phyloP scores from a whole-genome alignment of 2,113 vertebrate genomes.

The Porphyrio hochstetteri region DNA sequence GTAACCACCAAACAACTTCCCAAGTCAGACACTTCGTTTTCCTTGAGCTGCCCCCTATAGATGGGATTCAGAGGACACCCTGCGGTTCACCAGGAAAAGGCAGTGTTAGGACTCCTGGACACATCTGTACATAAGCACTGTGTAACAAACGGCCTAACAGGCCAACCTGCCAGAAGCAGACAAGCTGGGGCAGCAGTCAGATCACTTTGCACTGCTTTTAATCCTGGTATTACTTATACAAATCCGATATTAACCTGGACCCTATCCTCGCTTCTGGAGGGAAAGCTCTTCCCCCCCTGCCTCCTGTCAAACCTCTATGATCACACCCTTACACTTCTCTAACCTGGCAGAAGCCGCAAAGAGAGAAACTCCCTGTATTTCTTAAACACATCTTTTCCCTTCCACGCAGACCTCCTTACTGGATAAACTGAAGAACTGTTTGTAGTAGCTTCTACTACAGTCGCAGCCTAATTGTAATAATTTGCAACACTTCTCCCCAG shows the following conservation, averaged over 20 bases:
- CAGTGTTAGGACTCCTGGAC: not conserved
- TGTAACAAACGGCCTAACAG: not conserved
- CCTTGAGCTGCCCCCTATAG: not conserved
- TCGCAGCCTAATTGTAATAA: not conserved
- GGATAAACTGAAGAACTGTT: not conserved
- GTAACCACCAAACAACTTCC: not conserved
- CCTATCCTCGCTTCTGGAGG: not conserved
- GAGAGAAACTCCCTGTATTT: not conserved
- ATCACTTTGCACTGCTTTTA: not conserved
- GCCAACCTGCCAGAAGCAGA: not conserved
- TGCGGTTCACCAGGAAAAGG: rapidly evolving
- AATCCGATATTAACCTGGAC: not conserved
- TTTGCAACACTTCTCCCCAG: not conserved
- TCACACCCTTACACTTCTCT: not conserved
- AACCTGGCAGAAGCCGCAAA: not conserved
- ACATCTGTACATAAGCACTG: not conserved
- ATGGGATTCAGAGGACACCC: not conserved
- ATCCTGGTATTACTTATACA: not conserved
- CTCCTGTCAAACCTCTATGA: not conserved
- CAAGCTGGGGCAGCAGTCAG: not conserved
- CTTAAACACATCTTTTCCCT: not conserved
- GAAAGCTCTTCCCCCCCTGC: not conserved
- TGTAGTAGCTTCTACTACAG: not conserved
- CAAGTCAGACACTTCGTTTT: not conserved
- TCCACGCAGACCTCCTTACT: not conserved